These are phyloP conservation scores for Corydoras sp. DNA, from an alignment of 2,113 vertebrate genomes.

Conservation along the genomic window DNA sequence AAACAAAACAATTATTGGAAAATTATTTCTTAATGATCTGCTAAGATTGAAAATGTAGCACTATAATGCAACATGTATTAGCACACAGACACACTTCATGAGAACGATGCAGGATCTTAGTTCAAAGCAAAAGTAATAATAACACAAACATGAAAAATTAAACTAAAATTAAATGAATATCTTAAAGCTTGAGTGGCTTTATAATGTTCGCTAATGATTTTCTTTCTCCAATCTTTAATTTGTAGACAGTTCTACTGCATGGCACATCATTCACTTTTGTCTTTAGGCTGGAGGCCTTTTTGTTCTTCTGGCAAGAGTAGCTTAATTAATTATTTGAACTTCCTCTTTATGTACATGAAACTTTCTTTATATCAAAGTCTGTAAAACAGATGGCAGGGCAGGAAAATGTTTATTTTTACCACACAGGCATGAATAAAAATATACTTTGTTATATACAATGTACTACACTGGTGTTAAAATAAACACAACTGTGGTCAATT, in stretches of 20 bases:
- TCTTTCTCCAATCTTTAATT: too few relatives aligned
- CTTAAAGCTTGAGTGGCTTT: too few relatives aligned
- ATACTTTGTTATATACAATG: slow-evolving; percentile 46
- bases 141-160: too few relatives aligned
- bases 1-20: too few relatives aligned
- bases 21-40: too few relatives aligned
- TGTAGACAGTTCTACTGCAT: slow-evolving; percentile 9
- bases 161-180: too few relatives aligned
- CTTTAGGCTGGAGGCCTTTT: slow-evolving; percentile 27
- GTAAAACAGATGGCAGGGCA: slow-evolving; percentile 30
- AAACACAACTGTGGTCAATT: slow-evolving; percentile 42
- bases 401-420: slow-evolving; percentile 50
- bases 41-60: too few relatives aligned
- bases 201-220: too few relatives aligned
- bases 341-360: slow-evolving; percentile 40
- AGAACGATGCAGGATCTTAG: too few relatives aligned
- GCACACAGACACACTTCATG: too few relatives aligned
- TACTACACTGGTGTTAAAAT: slow-evolving; percentile 45
- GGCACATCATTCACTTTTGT: slow-evolving; percentile 16
- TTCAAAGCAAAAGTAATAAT: too few relatives aligned
- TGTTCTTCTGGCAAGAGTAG: slow-evolving; percentile 36
- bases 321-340: slow-evolving; percentile 39
- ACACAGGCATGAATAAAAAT: slow-evolving; percentile 46
- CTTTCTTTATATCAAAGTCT: slow-evolving; percentile 46
- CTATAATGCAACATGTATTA: too few relatives aligned